Percentiles rank a stretch among this genome's conserved stretches.
These are phyloP conservation scores for Cathartes aura DNA, from an alignment of 2,113 vertebrate genomes.

Conservation along the genomic window DNA sequence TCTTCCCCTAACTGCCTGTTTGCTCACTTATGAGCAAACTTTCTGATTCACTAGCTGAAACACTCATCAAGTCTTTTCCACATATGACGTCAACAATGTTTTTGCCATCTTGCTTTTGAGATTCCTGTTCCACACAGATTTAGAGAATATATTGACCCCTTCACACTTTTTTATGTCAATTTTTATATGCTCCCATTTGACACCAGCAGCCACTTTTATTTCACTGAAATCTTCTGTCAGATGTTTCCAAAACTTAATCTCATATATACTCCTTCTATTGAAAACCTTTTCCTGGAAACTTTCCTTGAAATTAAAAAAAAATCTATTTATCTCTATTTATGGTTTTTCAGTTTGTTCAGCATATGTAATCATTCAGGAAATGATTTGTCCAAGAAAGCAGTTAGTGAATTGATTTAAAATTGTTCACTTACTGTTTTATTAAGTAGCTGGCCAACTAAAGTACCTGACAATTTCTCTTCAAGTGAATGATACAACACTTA, in stretches of 20 bases:
- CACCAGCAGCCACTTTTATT: not conserved
- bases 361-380: not conserved
- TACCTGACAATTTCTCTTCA: not conserved
- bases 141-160: not conserved
- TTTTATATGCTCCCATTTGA: not conserved
- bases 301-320: not conserved
- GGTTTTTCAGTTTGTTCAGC: not conserved
- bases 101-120: not conserved
- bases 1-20: not conserved
- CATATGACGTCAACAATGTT: not conserved
- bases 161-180: not conserved
- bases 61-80: not conserved
- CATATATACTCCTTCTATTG: not conserved
- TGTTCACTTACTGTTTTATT: not conserved
- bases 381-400: not conserved
- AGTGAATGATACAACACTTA: not conserved
- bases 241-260: not conserved
- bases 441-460: not conserved
- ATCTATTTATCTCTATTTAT: not conserved
- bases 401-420: not conserved
- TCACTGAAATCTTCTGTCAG: not conserved
- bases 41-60: not conserved
- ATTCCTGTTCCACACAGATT: not conserved
- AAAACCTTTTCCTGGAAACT: not conserved
- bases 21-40: not conserved